Evolutionary conservation across 1,140 invertebrate genomes (phyloP).

Genomic region (Drosophila pseudoobscura): DNA sequence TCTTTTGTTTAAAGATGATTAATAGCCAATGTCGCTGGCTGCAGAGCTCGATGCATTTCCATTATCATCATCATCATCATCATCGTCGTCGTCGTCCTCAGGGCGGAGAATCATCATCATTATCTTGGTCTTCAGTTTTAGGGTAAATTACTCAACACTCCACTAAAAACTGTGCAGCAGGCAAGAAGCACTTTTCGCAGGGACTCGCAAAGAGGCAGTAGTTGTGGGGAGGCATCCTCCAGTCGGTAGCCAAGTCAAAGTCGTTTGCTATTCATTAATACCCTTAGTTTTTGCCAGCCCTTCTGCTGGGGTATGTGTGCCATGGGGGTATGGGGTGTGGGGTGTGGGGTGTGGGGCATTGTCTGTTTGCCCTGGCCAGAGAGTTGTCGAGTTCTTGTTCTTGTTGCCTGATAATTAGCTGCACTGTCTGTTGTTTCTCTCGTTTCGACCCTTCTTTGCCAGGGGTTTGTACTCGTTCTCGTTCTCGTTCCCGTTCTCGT

Average conservation of each 20-base stretch:
- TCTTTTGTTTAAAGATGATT: conserved; percentile 81
- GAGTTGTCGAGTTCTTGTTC: conserved; percentile 65
- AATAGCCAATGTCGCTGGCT: conserved; percentile 77
- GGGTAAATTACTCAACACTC: conserved; percentile 68
- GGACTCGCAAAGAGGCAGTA: neutral
- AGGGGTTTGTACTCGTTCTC: conserved; percentile 8
- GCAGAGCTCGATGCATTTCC: conserved; percentile 71
- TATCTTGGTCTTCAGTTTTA: conserved; percentile 54
- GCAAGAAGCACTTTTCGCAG: neutral
- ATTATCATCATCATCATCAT: conserved; percentile 64
- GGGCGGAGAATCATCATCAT: conserved; percentile 16
- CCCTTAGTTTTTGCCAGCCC: conserved; percentile 64
- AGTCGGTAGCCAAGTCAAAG: conserved; percentile 56
- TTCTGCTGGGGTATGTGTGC: neutral
- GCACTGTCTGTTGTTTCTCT: conserved; percentile 72
- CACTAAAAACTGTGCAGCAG: conserved; percentile 53
- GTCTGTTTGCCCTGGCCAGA: conserved; percentile 56
- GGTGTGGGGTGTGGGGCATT: neutral
- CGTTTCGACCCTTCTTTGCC: conserved; percentile 42
- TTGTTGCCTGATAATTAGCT: conserved; percentile 73
- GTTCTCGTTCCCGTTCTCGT: conserved; percentile 1
- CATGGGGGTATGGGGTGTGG: neutral
- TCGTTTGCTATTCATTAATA: conserved; percentile 82
- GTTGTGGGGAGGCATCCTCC: neutral
- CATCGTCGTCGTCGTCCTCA: conserved; percentile 12